Conservation (phyloP, 1,140 invertebrate species). For the Maconellicoccus hirsutus region DNA sequence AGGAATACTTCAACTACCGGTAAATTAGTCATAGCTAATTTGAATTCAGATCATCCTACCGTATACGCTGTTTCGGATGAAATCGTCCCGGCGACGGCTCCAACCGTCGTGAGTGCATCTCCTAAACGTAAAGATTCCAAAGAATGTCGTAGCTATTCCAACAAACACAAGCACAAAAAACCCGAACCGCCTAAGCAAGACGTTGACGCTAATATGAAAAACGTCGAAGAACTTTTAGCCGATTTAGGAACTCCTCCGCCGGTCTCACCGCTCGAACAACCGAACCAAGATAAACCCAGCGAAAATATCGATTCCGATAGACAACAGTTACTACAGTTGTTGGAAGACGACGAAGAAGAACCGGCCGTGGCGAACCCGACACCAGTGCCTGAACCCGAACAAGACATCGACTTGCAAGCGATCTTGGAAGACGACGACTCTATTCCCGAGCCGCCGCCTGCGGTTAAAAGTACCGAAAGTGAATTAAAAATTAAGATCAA, state of each 20-base stretch:
- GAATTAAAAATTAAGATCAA: slow-evolving; percentile 16
- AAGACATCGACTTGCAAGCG: neutral
- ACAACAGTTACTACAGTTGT: slow-evolving; percentile 32
- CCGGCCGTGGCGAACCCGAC: slow-evolving; percentile 24
- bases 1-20: neutral
- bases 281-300: neutral
- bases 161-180: slow-evolving; percentile 9
- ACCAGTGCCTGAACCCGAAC: neutral
- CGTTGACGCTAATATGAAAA: neutral
- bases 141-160: neutral
- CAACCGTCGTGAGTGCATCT: neutral
- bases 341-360: slow-evolving; percentile 27
- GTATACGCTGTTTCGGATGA: neutral
- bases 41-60: slow-evolving; percentile 13
- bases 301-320: slow-evolving; percentile 26
- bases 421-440: neutral
- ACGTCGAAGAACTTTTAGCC: neutral
- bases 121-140: slow-evolving; percentile 4
- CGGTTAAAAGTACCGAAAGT: neutral
- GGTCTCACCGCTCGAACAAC: neutral
- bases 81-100: neutral
- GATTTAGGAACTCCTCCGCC: neutral
- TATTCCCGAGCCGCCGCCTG: neutral
- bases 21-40: slow-evolving; percentile 6
- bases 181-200: neutral